Conservation (phyloP, 2,113 vertebrate genomes). For the Pedionomus torquatus region DNA sequence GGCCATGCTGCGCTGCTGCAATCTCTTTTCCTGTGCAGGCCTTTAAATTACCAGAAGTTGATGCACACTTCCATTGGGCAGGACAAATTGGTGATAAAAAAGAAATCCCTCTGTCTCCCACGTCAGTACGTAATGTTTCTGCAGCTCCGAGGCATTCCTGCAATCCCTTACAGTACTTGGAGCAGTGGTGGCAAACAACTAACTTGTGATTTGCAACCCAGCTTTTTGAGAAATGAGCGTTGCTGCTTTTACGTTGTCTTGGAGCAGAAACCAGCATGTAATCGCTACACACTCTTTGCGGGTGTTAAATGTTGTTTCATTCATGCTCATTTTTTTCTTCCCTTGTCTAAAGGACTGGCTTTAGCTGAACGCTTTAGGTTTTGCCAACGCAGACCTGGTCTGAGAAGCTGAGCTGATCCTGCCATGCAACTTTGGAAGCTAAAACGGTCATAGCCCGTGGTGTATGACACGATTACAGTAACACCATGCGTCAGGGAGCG, state of each 20-base stretch:
- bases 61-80: neutral
- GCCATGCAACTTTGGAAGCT: neutral
- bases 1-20: neutral
- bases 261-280: neutral
- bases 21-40: neutral
- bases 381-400: neutral
- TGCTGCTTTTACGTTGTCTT: conserved; percentile 13
- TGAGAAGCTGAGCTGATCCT: neutral
- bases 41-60: neutral
- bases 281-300: neutral
- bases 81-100: neutral
- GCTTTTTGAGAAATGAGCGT: neutral
- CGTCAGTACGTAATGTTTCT: neutral
- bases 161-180: neutral
- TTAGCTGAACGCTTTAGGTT: neutral
- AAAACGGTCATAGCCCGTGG: neutral
- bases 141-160: neutral
- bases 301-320: neutral
- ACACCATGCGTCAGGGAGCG: neutral
- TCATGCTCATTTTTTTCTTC: neutral
- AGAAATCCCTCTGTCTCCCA: neutral
- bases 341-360: neutral
- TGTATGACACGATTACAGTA: neutral
- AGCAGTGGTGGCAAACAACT: neutral
- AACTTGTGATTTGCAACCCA: neutral